These are phyloP conservation scores for Patella ulyssiponensis DNA, from an alignment of 2,888 invertebrate species.

Conservation along the genomic window DNA sequence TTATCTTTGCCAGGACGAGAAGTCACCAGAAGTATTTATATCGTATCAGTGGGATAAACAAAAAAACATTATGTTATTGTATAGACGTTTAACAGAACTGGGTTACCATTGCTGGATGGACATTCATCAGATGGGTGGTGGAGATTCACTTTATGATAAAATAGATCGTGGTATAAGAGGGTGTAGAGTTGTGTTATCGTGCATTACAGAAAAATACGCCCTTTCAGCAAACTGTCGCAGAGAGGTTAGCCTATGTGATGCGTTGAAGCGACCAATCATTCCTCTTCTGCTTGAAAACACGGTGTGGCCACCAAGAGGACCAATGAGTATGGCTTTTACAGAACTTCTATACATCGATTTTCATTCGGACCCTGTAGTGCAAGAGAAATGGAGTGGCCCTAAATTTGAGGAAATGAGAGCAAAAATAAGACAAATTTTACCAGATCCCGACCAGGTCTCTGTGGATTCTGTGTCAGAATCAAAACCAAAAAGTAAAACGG, in stretches of 20 bases:
- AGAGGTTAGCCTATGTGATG: slow-evolving; percentile 67
- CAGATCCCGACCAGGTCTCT: not conserved
- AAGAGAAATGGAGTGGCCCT: slow-evolving; percentile 51
- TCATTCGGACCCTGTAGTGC: slow-evolving; percentile 42
- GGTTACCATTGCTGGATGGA: slow-evolving; percentile 69
- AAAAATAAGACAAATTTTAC: slow-evolving; percentile 43
- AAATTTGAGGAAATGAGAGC: slow-evolving; percentile 51
- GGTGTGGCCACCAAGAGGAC: slow-evolving; percentile 68
- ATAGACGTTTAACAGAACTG: slow-evolving; percentile 51
- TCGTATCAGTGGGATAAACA: slow-evolving; percentile 71
- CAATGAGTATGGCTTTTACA: slow-evolving; percentile 68
- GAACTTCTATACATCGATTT: slow-evolving; percentile 65
- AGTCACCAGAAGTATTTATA: slow-evolving; percentile 60
- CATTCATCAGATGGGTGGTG: slow-evolving; percentile 70
- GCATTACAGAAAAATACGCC: slow-evolving; percentile 68
- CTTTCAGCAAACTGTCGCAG: slow-evolving; percentile 68
- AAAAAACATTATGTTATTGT: slow-evolving; percentile 60
- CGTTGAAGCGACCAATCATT: slow-evolving; percentile 65
- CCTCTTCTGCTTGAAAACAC: slow-evolving; percentile 65
- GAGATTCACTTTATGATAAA: slow-evolving; percentile 69
- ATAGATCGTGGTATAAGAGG: slow-evolving; percentile 66
- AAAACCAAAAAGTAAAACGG: not conserved
- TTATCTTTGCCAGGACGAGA: slow-evolving; percentile 22
- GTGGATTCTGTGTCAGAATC: not conserved
- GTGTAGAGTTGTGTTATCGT: slow-evolving; percentile 62